phyloP scores from a whole-genome alignment of 2,888 invertebrate species.

The Eupithecia subfuscata region DNA sequence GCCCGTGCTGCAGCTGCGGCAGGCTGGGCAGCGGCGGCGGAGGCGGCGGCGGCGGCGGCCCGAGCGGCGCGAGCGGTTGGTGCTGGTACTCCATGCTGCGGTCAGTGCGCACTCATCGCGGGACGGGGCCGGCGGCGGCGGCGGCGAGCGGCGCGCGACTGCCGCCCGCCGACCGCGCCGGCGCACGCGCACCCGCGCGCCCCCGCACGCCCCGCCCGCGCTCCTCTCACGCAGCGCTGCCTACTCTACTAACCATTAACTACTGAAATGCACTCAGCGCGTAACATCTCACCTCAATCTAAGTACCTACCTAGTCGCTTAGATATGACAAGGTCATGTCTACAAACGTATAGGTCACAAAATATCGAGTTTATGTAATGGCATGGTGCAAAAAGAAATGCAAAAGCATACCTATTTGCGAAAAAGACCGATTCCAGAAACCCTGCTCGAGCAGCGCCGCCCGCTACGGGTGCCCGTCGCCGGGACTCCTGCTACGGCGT shows the following conservation, averaged over 20 bases:
- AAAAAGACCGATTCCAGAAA: neutral
- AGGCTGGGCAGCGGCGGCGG: constrained; percentile 87
- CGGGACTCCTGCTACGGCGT: too few relatives aligned
- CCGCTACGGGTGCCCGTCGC: too few relatives aligned
- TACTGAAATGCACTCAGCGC: constrained; percentile 11
- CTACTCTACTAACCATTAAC: constrained; percentile 1
- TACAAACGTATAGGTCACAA: neutral
- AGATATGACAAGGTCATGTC: neutral
- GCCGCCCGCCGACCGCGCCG: constrained; percentile 49
- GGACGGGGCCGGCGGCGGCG: constrained; percentile 56
- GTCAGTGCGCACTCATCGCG: constrained; percentile 75
- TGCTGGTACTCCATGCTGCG: constrained; percentile 80
- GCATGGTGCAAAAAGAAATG: neutral
- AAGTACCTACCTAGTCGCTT: neutral
- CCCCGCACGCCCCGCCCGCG: constrained; percentile 39
- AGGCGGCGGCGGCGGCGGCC: constrained; percentile 86
- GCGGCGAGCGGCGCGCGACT: constrained; percentile 60
- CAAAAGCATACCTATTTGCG: neutral
- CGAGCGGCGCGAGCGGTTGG: constrained; percentile 82
- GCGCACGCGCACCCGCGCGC: constrained; percentile 40
- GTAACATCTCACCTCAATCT: constrained; percentile 11
- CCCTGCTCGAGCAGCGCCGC: neutral
- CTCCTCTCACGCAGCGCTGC: constrained; percentile 21
- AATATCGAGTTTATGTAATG: neutral
- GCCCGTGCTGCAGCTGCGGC: constrained; percentile 85